These are phyloP conservation scores for Eulemur albifrons DNA, from an alignment of 2,797 vertebrate genomes.

Conservation along the genomic window DNA sequence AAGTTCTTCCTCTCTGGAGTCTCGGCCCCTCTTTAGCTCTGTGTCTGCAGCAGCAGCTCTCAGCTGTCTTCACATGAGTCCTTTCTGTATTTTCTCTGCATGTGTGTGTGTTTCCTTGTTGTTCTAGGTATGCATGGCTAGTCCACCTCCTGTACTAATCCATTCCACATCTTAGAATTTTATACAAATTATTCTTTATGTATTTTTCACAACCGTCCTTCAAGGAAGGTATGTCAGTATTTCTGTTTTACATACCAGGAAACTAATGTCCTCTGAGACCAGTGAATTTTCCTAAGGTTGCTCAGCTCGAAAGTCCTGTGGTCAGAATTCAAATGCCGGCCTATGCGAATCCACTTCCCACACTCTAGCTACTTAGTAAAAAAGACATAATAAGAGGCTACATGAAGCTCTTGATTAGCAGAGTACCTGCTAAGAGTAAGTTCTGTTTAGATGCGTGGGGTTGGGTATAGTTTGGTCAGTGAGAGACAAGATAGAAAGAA, in stretches of 20 bases:
- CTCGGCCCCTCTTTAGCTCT: neutral
- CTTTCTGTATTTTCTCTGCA: neutral
- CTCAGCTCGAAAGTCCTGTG: neutral
- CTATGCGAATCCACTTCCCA: neutral
- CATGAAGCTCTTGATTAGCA: neutral
- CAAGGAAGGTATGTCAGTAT: neutral
- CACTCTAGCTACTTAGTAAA: neutral
- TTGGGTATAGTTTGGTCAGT: rapidly evolving
- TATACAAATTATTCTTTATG: neutral
- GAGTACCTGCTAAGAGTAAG: no score
- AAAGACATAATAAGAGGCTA: neutral
- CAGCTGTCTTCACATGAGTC: neutral
- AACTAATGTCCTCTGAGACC: neutral
- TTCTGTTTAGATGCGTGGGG: neutral
- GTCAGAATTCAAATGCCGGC: neutral
- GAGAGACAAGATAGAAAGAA: neutral
- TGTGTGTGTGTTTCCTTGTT: neutral
- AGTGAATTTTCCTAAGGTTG: neutral
- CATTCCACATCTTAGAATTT: neutral
- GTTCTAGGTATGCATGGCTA: neutral
- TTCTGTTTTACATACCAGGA: neutral
- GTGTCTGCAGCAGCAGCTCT: neutral
- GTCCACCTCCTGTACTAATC: neutral
- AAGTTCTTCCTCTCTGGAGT: neutral
- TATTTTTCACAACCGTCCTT: neutral